Percentiles rank a stretch among this genome's conserved stretches.
Evolutionary conservation across 1,140 invertebrate genomes (phyloP).

Genomic region (Procambarus virginalis): DNA sequence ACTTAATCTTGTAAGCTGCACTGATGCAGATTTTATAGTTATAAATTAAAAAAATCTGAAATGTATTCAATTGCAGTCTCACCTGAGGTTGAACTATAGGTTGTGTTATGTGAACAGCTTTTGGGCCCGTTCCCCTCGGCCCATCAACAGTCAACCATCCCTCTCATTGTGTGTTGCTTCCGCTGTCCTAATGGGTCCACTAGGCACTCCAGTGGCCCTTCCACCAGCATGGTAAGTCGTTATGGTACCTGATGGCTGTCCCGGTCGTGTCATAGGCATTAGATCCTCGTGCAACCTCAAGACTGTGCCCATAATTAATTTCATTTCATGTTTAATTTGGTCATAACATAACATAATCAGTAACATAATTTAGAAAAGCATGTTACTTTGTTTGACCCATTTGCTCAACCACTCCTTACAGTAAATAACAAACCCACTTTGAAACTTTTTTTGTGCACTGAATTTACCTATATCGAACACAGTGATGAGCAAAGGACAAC

Average conservation of each 20-base stretch:
- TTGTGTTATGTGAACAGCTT: conserved; percentile 56
- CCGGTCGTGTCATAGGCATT: conserved; percentile 24
- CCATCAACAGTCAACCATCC: conserved; percentile 22
- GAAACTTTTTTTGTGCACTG: no score
- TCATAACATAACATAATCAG: no score
- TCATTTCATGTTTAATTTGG: no score
- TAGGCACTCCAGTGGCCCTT: conserved; percentile 7
- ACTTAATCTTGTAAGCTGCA: no score
- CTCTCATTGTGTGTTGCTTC: conserved; percentile 38
- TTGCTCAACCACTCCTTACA: no score
- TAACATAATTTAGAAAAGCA: neutral
- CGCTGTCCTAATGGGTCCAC: conserved; percentile 37
- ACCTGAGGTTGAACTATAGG: conserved; percentile 51
- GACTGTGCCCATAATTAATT: conserved; percentile 8
- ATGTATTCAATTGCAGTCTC: neutral
- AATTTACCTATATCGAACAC: no score
- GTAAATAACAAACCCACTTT: no score
- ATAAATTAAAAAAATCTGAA: no score
- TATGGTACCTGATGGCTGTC: conserved; percentile 37
- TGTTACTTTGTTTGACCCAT: no score
- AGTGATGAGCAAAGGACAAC: no score
- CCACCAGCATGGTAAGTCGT: conserved; percentile 54
- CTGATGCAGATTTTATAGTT: no score
- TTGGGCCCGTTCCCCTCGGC: conserved; percentile 26
- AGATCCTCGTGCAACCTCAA: conserved; percentile 38